Conservation (phyloP, 92 coral and sea anemone genomes). For the Paragorgia papillata region DNA sequence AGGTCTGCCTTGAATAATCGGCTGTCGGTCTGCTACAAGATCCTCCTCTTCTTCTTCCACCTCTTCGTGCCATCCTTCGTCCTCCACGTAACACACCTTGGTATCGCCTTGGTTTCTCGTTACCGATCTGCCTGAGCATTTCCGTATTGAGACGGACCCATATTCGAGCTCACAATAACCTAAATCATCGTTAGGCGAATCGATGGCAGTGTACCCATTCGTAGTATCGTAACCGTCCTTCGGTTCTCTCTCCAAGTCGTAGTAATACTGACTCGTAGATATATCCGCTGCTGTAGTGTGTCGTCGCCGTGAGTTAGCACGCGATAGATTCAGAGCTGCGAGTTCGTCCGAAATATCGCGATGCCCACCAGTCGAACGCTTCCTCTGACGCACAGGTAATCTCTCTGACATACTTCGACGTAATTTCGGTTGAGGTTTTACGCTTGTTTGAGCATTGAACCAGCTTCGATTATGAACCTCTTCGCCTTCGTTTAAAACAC, state of each 20-base stretch:
- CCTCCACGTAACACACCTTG: not conserved
- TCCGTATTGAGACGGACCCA: conserved; percentile 6
- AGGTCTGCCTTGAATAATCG: not conserved
- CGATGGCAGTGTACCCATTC: conserved; percentile 7
- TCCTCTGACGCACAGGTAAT: conserved; percentile 22
- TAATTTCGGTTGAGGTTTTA: conserved; percentile 32
- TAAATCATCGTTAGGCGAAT: conserved; percentile 22
- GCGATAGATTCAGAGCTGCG: conserved; percentile 29
- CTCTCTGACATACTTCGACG: conserved; percentile 44
- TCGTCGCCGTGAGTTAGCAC: not conserved
- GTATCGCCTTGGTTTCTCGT: conserved; percentile 3
- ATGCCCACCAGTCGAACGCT: not conserved
- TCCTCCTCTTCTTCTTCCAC: not conserved
- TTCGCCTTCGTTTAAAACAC: conserved; percentile 23
- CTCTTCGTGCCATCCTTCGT: not conserved
- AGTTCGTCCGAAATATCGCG: conserved; percentile 32
- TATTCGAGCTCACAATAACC: not conserved
- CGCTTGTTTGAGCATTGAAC: conserved; percentile 15
- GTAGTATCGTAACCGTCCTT: not conserved
- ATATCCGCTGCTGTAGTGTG: not conserved
- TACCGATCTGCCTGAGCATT: not conserved
- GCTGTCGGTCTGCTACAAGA: not conserved
- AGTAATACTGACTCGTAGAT: not conserved
- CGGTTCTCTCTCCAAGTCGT: not conserved
- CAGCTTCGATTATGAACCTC: conserved; percentile 16